Conservation (phyloP, 2,797 vertebrate species). For the Tapirus indicus region DNA sequence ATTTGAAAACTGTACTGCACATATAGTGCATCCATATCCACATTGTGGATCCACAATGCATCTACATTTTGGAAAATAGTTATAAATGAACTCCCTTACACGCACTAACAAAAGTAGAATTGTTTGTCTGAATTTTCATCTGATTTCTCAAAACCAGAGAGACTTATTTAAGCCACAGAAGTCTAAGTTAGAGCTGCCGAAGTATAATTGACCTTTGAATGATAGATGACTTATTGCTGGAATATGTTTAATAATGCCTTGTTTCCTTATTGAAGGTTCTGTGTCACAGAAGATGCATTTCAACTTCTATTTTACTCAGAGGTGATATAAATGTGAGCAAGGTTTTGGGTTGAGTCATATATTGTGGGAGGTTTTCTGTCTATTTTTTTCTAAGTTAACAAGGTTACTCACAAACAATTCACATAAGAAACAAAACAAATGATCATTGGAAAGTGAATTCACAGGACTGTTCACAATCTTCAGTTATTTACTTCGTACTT, state of each 20-base stretch:
- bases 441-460: slow-evolving; percentile 53
- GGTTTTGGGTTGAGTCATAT: slow-evolving; percentile 58
- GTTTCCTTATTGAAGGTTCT: slow-evolving; percentile 68
- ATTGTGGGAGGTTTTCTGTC: slow-evolving; percentile 49
- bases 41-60: not conserved
- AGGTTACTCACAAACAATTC: slow-evolving; percentile 74
- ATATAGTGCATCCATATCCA: not conserved
- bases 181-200: slow-evolving; percentile 59
- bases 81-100: slow-evolving; percentile 43
- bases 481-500: slow-evolving; percentile 57
- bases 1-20: slow-evolving; percentile 31
- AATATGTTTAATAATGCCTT: slow-evolving; percentile 67
- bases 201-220: slow-evolving; percentile 64
- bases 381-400: slow-evolving; percentile 51
- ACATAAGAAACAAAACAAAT: slow-evolving; percentile 66
- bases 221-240: slow-evolving; percentile 66
- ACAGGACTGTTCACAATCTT: not conserved
- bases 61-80: slow-evolving; percentile 42
- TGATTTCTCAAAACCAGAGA: slow-evolving; percentile 67
- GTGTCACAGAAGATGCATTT: slow-evolving; percentile 68
- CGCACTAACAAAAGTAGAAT: slow-evolving; percentile 36
- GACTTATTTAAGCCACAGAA: slow-evolving; percentile 29
- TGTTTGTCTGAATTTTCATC: slow-evolving; percentile 51
- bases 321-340: slow-evolving; percentile 55
- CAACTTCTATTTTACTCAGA: slow-evolving; percentile 69